A percentile compares a stretch with the other conserved stretches of the same genome.
phyloP scores from a whole-genome alignment of 1,140 invertebrate genomes.

The Macrosteles quadrilineatus region DNA sequence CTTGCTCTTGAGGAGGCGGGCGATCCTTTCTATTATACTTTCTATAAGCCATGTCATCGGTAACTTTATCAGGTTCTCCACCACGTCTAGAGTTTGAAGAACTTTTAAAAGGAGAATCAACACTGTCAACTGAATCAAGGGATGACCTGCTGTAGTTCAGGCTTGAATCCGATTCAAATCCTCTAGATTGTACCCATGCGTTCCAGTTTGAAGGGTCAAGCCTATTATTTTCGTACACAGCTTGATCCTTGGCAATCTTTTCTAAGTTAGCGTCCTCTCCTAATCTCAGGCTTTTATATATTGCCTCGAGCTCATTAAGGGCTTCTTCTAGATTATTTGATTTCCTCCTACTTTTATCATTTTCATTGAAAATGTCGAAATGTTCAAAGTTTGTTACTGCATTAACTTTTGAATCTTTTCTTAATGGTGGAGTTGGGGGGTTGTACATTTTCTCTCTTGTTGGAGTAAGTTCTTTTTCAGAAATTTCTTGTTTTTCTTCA shows the following conservation, averaged over 20 bases:
- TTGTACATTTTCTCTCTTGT: slow-evolving; percentile 29
- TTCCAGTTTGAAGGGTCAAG: slow-evolving; percentile 1
- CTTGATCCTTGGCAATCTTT: slow-evolving; percentile 59
- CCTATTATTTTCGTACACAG: background rate
- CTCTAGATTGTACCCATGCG: slow-evolving; percentile 14
- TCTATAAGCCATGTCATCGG: slow-evolving; percentile 80
- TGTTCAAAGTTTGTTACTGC: slow-evolving; percentile 16
- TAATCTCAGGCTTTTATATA: slow-evolving; percentile 80
- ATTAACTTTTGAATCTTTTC: slow-evolving; percentile 33
- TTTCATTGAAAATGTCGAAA: slow-evolving; percentile 6
- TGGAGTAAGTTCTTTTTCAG: slow-evolving; percentile 33
- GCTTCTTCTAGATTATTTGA: slow-evolving; percentile 83
- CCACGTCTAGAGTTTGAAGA: background rate
- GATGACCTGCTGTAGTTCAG: slow-evolving; percentile 24
- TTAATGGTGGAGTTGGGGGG: slow-evolving; percentile 37
- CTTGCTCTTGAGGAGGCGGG: slow-evolving; percentile 49
- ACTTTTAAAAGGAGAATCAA: slow-evolving; percentile 8
- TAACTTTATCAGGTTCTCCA: slow-evolving; percentile 60
- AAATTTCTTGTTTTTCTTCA: slow-evolving; percentile 43
- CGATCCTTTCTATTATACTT: slow-evolving; percentile 57
- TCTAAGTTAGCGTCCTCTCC: slow-evolving; percentile 81
- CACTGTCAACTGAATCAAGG: slow-evolving; percentile 9
- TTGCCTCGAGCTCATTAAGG: slow-evolving; percentile 82
- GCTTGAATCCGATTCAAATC: slow-evolving; percentile 32
- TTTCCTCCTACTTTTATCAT: slow-evolving; percentile 53